Evolutionary conservation across 1,140 invertebrate species (phyloP).

Genomic region (Ectropis grisescens): DNA sequence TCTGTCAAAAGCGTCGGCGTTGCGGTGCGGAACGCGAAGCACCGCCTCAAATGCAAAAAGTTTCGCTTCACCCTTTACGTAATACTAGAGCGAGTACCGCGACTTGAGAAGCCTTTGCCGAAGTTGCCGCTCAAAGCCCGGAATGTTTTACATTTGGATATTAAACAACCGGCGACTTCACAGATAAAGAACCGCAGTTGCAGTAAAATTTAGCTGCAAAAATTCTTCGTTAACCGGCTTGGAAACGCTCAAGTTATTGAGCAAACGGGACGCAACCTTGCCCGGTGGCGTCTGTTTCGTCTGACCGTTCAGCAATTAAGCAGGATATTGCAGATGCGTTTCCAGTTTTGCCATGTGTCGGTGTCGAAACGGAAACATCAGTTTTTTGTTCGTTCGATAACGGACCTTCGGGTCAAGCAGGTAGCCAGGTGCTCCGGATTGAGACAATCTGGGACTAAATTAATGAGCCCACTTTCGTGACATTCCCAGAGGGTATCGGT

Average conservation of each 20-base stretch:
- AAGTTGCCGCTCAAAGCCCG: slow-evolving; percentile 52
- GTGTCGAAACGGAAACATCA: slow-evolving; percentile 34
- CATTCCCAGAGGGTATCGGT: slow-evolving; percentile 33
- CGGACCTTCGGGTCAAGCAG: slow-evolving; percentile 34
- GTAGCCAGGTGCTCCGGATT: slow-evolving; percentile 31
- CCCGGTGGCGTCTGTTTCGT: slow-evolving; percentile 13
- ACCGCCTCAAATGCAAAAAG: slow-evolving; percentile 56
- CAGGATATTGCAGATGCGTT: slow-evolving; percentile 39
- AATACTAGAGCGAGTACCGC: slow-evolving; percentile 35
- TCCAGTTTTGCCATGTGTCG: slow-evolving; percentile 41
- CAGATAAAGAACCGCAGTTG: too few species aligned
- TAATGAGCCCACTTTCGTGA: slow-evolving; percentile 14
- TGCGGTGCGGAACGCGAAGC: slow-evolving; percentile 46
- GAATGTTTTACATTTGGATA: slow-evolving; percentile 58
- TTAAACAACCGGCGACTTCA: too few species aligned
- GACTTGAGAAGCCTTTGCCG: slow-evolving; percentile 53
- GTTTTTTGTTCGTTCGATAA: slow-evolving; percentile 39
- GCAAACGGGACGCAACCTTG: slow-evolving; percentile 18
- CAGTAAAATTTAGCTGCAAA: too few species aligned
- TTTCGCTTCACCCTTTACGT: slow-evolving; percentile 57
- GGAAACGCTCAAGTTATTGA: too few species aligned
- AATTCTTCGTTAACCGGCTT: too few species aligned
- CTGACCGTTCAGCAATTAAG: slow-evolving; percentile 23
- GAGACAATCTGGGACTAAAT: slow-evolving; percentile 12
- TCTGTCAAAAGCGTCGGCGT: slow-evolving; percentile 51